These are phyloP conservation scores for Villa cingulata DNA, from an alignment of 2,888 invertebrate species.

Conservation along the genomic window DNA sequence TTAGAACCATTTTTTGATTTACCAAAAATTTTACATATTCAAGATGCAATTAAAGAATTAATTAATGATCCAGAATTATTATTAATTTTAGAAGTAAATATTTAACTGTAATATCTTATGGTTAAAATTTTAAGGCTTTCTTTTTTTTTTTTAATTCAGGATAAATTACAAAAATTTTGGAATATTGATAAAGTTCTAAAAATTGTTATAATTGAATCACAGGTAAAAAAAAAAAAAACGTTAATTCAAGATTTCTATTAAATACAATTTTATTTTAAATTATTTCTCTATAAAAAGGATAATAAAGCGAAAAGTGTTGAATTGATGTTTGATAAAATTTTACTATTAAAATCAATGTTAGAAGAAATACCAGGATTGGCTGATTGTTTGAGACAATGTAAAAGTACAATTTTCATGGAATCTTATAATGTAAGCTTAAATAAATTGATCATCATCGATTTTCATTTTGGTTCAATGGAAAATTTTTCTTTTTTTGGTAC, in stretches of 20 bases:
- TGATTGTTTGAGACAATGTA: conserved; percentile 4
- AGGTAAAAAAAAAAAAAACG: neutral
- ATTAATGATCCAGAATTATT: conserved; percentile 53
- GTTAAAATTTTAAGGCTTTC: no score
- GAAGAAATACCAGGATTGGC: conserved; percentile 52
- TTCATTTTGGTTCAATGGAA: no score
- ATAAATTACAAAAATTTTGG: conserved; percentile 49
- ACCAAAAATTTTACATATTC: conserved; percentile 50
- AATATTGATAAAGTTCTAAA: conserved; percentile 62
- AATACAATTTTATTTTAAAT: neutral
- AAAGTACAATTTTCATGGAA: conserved; percentile 20
- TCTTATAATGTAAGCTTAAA: conserved; percentile 6
- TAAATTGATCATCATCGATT: no score
- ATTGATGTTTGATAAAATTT: conserved; percentile 60
- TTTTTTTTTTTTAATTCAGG: conserved; percentile 32
- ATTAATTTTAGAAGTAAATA: conserved; percentile 45
- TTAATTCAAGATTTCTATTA: no score
- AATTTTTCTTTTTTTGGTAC: neutral
- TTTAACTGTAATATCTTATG: neutral
- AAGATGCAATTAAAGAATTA: conserved; percentile 65
- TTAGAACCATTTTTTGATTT: conserved; percentile 62
- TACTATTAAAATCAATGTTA: conserved; percentile 63
- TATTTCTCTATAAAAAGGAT: neutral
- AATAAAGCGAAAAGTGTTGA: conserved; percentile 42
- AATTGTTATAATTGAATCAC: neutral